phyloP scores from a whole-genome alignment of 2,797 vertebrate genomes.

The Aeoliscus strigatus region DNA sequence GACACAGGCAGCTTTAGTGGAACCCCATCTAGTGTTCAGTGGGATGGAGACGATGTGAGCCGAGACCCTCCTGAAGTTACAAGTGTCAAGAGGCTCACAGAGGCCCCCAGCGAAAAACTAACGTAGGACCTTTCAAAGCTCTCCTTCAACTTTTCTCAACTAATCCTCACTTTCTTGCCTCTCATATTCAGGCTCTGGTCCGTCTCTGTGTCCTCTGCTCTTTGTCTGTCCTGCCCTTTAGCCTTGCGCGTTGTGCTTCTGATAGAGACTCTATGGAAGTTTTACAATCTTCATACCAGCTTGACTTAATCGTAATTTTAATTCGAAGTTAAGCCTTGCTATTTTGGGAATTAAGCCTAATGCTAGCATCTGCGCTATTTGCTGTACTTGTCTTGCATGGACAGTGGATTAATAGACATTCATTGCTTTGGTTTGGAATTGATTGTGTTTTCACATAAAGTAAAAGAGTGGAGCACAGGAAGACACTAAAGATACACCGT shows the following conservation, averaged over 20 bases:
- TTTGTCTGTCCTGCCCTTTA: slow-evolving; percentile 56
- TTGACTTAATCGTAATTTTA: slow-evolving; percentile 68
- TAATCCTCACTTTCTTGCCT: slow-evolving; percentile 55
- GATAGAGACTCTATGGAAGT: slow-evolving; percentile 47
- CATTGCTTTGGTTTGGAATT: slow-evolving; percentile 37
- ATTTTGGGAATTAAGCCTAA: slow-evolving; percentile 67
- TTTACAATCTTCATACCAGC: slow-evolving; percentile 54
- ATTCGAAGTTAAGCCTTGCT: slow-evolving; percentile 69
- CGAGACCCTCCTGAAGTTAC: slow-evolving; percentile 73
- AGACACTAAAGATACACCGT: no score
- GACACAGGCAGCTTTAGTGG: slow-evolving; percentile 84
- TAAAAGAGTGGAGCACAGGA: slow-evolving; percentile 4
- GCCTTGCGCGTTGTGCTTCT: slow-evolving; percentile 39
- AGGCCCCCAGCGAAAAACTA: slow-evolving; percentile 69
- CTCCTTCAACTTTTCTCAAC: slow-evolving; percentile 49
- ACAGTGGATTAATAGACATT: slow-evolving; percentile 44
- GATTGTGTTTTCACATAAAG: slow-evolving; percentile 9
- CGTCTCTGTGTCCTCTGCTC: slow-evolving; percentile 49
- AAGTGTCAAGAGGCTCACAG: slow-evolving; percentile 74
- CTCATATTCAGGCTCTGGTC: slow-evolving; percentile 48
- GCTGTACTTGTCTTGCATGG: slow-evolving; percentile 40
- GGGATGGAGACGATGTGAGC: slow-evolving; percentile 67
- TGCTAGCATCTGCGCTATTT: slow-evolving; percentile 63
- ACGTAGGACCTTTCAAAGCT: slow-evolving; percentile 73
- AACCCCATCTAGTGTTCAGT: slow-evolving; percentile 96